Conservation (phyloP, 1,140 invertebrate species). For the Zaprionus nigranus region DNA sequence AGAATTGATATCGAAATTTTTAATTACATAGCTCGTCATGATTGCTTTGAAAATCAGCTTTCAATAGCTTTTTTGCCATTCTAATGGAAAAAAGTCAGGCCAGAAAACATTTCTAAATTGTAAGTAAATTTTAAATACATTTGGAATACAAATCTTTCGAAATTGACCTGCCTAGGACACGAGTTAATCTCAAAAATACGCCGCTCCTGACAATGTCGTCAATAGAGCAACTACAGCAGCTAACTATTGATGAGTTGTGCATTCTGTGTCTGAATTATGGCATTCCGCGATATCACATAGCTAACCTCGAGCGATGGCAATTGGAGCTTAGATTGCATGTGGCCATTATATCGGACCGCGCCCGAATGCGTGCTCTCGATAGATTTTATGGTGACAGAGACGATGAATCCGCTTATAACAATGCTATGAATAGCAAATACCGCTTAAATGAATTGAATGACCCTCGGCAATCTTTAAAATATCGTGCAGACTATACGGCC, state of each 20-base stretch:
- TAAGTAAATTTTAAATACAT: background rate
- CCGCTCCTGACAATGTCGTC: constrained; percentile 14
- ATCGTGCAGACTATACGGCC: background rate
- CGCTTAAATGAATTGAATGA: background rate
- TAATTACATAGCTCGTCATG: background rate
- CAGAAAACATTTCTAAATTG: background rate
- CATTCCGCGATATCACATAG: constrained; percentile 14
- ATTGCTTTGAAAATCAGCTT: background rate
- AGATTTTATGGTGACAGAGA: constrained; percentile 16
- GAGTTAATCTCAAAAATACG: background rate
- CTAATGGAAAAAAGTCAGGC: background rate
- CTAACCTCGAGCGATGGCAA: constrained; percentile 13
- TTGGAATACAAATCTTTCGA: background rate
- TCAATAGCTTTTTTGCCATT: background rate
- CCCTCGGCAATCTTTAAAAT: background rate
- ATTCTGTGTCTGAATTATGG: constrained; percentile 39
- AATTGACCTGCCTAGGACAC: background rate
- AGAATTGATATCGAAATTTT: too few species aligned
- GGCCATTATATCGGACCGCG: constrained; percentile 53
- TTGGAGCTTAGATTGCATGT: constrained; percentile 52
- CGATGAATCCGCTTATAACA: background rate
- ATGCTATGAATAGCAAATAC: background rate
- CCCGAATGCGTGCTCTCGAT: constrained; percentile 33
- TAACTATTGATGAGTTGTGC: constrained; percentile 38
- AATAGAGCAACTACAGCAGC: constrained; percentile 29